Conservation (phyloP, 2,797 vertebrate species). For the Eupleurogrammus muticus region DNA sequence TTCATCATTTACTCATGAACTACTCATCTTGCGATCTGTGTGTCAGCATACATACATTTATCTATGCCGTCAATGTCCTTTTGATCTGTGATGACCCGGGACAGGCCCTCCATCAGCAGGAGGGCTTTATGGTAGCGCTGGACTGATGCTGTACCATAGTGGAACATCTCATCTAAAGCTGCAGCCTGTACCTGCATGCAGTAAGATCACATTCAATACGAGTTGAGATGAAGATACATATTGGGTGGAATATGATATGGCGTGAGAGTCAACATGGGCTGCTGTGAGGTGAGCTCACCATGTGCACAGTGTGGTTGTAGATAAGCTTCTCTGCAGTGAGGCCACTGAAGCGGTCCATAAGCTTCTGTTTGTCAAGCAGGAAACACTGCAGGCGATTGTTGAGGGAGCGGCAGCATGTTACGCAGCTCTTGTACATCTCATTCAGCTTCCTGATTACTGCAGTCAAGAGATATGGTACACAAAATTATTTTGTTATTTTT, state of each 20-base stretch:
- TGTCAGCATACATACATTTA: constrained; percentile 87
- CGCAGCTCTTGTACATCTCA: constrained; percentile 93
- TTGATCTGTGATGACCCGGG: constrained; percentile 89
- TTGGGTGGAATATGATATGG: neutral
- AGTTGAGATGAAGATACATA: constrained; percentile 2
- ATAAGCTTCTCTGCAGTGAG: constrained; percentile 95
- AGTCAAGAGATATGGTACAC: constrained; percentile 25
- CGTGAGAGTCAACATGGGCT: neutral
- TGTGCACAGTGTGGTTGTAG: constrained; percentile 93
- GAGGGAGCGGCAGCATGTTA: constrained; percentile 91
- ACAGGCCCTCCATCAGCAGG: constrained; percentile 95
- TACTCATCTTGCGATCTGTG: neutral
- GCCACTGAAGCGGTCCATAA: constrained; percentile 94
- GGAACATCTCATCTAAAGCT: constrained; percentile 98
- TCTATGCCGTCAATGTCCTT: constrained; percentile 90
- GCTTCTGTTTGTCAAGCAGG: constrained; percentile 94
- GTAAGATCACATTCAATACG: constrained; percentile 11
- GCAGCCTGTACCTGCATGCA: constrained; percentile 91
- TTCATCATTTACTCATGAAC: neutral
- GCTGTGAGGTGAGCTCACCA: constrained; percentile 80
- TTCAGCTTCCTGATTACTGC: constrained; percentile 94
- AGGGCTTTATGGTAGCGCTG: constrained; percentile 95
- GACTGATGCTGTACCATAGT: constrained; percentile 87
- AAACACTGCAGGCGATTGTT: constrained; percentile 91
- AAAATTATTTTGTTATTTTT: constrained; percentile 17